Conservation (phyloP, 2,113 vertebrate species). For the Paramormyrops kingsleyae region DNA sequence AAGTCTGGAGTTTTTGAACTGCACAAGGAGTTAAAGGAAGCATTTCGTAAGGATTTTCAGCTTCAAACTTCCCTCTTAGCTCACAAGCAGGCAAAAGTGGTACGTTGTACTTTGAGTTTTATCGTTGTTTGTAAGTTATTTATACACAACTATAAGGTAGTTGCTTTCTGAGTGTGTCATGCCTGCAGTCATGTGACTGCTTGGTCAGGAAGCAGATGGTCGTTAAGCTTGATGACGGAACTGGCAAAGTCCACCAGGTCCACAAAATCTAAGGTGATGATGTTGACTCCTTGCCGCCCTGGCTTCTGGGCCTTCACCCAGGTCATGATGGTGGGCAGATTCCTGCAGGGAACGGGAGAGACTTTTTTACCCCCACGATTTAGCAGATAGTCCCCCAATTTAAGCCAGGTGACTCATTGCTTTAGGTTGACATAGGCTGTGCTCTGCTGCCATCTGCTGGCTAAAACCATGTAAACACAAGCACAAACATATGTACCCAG, state of each 20-base stretch:
- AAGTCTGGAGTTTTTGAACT: too few relatives aligned
- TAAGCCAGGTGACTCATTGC: not conserved
- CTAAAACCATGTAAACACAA: not conserved
- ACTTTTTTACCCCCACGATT: not conserved
- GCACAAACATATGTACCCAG: not conserved
- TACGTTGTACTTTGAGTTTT: too few relatives aligned
- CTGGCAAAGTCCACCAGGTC: constrained; percentile 53
- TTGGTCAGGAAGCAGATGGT: constrained; percentile 64
- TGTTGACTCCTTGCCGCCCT: not conserved
- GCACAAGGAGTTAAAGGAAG: too few relatives aligned
- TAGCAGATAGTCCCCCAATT: not conserved
- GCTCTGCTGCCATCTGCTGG: not conserved
- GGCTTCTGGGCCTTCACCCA: constrained; percentile 2
- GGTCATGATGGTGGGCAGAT: constrained; percentile 14
- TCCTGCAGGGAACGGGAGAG: not conserved
- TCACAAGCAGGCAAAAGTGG: too few relatives aligned
- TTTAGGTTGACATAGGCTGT: not conserved
- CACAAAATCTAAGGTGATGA: not conserved
- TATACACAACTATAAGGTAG: too few relatives aligned
- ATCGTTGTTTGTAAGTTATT: too few relatives aligned
- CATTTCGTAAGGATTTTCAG: too few relatives aligned
- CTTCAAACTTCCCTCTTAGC: too few relatives aligned
- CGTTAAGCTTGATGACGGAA: constrained; percentile 76
- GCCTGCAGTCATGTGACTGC: not conserved
- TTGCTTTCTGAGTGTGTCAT: not conserved